phyloP scores from a whole-genome alignment of 2,888 invertebrate genomes.

The Scaptomyza parva region DNA sequence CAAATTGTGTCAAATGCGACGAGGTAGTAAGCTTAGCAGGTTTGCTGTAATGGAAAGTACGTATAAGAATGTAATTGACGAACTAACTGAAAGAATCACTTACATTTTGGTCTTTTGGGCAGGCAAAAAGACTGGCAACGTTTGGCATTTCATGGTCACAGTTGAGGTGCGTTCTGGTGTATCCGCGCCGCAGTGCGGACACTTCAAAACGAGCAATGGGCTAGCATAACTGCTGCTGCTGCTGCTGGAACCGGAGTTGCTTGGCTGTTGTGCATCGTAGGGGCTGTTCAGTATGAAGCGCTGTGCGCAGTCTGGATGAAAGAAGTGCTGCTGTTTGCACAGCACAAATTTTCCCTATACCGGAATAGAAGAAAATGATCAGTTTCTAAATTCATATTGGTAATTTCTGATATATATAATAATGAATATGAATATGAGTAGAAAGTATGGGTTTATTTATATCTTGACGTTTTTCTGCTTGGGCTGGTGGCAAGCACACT shows the following conservation, averaged over 20 bases:
- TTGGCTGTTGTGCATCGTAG: conserved; percentile 63
- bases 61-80: background rate
- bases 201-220: conserved; percentile 85
- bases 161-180: conserved; percentile 86
- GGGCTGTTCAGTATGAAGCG: conserved; percentile 84
- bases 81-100: conserved; percentile 33
- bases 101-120: conserved; percentile 84
- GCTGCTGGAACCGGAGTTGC: conserved; percentile 44
- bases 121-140: conserved; percentile 88
- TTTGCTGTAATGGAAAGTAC: conserved; percentile 58
- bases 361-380: conserved; percentile 21
- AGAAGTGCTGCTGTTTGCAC: conserved; percentile 92
- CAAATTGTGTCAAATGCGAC: conserved; percentile 53
- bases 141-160: conserved; percentile 88
- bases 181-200: conserved; percentile 90
- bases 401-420: background rate
- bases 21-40: conserved; percentile 83
- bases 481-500: conserved; percentile 6
- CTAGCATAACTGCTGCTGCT: conserved; percentile 81
- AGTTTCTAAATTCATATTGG: background rate
- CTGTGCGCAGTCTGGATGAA: conserved; percentile 91
- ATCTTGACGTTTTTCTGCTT: no score
- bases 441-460: background rate
- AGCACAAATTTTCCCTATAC: conserved; percentile 92
- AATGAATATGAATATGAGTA: no score